These are phyloP conservation scores for Agrochola litura DNA, from an alignment of 2,888 invertebrate species.

Conservation along the genomic window DNA sequence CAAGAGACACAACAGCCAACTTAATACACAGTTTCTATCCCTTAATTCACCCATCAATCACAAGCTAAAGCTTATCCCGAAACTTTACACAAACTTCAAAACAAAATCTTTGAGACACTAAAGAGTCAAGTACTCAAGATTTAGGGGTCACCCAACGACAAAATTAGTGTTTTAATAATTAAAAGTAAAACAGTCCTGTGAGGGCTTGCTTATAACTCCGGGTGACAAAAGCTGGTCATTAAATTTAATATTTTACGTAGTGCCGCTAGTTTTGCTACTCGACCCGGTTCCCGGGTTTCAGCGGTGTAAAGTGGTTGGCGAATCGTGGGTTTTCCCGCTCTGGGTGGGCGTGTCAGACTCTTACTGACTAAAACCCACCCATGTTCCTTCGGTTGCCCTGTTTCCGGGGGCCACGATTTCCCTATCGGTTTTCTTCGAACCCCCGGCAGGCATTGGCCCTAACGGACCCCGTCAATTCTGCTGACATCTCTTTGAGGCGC, in stretches of 20 bases:
- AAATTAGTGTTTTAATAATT: conserved; percentile 79
- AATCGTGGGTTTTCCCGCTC: too few species aligned
- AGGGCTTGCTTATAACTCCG: conserved; percentile 66
- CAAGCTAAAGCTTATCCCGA: conserved; percentile 14
- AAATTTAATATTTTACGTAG: conserved; percentile 83
- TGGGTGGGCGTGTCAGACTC: too few species aligned
- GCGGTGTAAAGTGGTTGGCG: conserved; percentile 39
- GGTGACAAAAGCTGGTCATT: conserved; percentile 81
- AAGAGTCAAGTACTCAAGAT: conserved; percentile 35
- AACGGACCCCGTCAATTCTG: too few species aligned
- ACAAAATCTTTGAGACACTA: conserved; percentile 57
- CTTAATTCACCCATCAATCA: conserved; percentile 45
- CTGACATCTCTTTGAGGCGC: too few species aligned
- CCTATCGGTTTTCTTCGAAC: too few species aligned
- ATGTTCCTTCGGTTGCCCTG: too few species aligned
- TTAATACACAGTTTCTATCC: conserved; percentile 25
- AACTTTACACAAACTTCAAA: conserved; percentile 50
- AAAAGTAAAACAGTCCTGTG: conserved; percentile 70
- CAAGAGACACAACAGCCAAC: background rate
- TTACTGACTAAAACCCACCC: too few species aligned
- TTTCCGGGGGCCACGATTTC: too few species aligned
- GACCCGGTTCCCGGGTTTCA: conserved; percentile 70
- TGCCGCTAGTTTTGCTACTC: conserved; percentile 75
- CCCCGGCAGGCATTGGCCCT: too few species aligned
- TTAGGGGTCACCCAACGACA: conserved; percentile 58